phyloP scores from a whole-genome alignment of 92 coral and sea anemone genomes.

The Palythoa grandiflora region DNA sequence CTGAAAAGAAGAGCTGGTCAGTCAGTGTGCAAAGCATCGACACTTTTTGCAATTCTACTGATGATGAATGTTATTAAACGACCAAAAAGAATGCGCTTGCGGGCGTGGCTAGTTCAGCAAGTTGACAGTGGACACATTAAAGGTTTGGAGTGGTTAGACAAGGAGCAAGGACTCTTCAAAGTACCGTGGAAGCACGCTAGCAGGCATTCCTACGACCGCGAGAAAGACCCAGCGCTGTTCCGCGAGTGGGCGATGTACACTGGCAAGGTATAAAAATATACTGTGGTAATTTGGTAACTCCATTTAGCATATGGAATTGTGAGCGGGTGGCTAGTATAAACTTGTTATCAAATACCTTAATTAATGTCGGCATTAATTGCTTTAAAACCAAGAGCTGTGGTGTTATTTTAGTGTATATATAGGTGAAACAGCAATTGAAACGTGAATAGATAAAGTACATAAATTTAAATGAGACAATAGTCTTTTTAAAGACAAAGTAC shows the following conservation, averaged over 20 bases:
- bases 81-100: conserved; percentile 43
- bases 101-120: conserved; percentile 67
- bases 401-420: neutral
- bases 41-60: neutral
- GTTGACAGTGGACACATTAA: conserved; percentile 46
- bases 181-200: conserved; percentile 72
- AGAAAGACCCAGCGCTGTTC: conserved; percentile 59
- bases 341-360: neutral
- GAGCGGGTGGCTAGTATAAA: neutral
- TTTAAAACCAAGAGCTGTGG: neutral
- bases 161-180: conserved; percentile 45
- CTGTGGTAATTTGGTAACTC: neutral
- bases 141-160: conserved; percentile 58
- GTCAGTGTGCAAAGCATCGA: neutral
- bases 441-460: too few species aligned
- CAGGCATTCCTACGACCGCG: conserved; percentile 56
- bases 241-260: conserved; percentile 68
- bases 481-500: too few species aligned
- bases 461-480: too few species aligned
- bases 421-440: neutral
- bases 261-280: conserved; percentile 34
- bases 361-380: neutral
- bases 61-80: conserved; percentile 5
- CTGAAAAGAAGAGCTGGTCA: neutral
- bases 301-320: neutral